Conservation (phyloP, 2,113 vertebrate species). For the Poeciliopsis turrubarensis region DNA sequence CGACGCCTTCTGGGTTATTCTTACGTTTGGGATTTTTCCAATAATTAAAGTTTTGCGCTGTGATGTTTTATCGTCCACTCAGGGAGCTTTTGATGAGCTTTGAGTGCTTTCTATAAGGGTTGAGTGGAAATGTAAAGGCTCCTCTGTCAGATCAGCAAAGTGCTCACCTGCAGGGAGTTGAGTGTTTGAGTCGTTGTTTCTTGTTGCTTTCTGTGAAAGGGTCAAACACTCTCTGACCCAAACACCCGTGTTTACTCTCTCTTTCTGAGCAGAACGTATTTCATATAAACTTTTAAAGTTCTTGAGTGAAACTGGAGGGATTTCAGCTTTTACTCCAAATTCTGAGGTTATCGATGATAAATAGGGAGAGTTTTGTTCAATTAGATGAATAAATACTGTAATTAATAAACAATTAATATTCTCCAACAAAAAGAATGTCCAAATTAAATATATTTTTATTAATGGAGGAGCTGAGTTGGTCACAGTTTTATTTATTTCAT, state of each 20-base stretch:
- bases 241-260: neutral
- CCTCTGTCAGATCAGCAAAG: conserved; percentile 17
- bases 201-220: conserved; percentile 20
- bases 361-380: too few relatives aligned
- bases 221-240: conserved; percentile 27
- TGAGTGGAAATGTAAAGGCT: conserved; percentile 10
- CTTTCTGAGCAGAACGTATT: neutral
- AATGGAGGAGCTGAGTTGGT: too few relatives aligned
- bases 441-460: too few relatives aligned
- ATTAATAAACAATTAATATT: too few relatives aligned
- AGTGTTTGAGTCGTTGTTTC: conserved; percentile 5
- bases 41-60: conserved; percentile 33
- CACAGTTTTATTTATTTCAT: too few relatives aligned
- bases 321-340: neutral
- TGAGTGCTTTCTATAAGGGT: conserved; percentile 18
- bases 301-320: neutral
- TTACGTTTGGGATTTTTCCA: neutral
- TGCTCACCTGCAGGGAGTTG: conserved; percentile 12
- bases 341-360: too few relatives aligned
- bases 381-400: too few relatives aligned
- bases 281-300: neutral
- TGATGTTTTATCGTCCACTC: conserved; percentile 20
- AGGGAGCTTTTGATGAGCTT: conserved; percentile 16
- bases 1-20: neutral
- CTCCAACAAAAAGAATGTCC: too few relatives aligned